Percentiles rank a stretch among this genome's conserved stretches.
phyloP scores from a whole-genome alignment of 2,113 vertebrate species.

The Chionodraco myersi region DNA sequence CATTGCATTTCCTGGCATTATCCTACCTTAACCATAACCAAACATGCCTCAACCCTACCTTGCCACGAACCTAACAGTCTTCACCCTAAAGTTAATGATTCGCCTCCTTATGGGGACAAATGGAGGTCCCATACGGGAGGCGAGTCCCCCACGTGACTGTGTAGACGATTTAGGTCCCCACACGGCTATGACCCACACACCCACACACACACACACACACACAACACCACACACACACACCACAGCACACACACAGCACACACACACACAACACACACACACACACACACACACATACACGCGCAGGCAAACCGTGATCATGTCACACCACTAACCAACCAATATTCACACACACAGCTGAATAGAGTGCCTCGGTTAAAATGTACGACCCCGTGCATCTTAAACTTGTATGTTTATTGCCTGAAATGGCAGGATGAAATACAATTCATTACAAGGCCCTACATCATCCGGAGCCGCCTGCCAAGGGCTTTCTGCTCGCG shows the following conservation, averaged over 20 bases:
- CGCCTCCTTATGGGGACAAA: too few species aligned
- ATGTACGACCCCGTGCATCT: slow-evolving; percentile 71
- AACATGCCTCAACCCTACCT: too few species aligned
- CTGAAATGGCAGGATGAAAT: slow-evolving; percentile 78
- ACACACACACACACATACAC: not conserved
- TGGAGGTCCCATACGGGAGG: too few species aligned
- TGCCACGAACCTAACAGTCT: too few species aligned
- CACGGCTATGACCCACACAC: too few species aligned
- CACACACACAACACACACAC: not conserved
- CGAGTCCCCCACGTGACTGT: too few species aligned
- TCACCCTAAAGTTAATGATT: too few species aligned
- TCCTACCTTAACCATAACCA: too few species aligned
- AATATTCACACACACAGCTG: slow-evolving; percentile 42
- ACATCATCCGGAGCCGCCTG: slow-evolving; percentile 68
- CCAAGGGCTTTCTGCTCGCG: slow-evolving; percentile 64
- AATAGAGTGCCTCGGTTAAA: slow-evolving; percentile 45
- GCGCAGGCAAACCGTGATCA: slow-evolving; percentile 5
- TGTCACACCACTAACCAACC: slow-evolving; percentile 52
- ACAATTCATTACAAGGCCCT: slow-evolving; percentile 78
- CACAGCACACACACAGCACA: too few species aligned
- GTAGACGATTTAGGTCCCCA: too few species aligned
- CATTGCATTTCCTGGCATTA: too few species aligned
- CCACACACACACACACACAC: not conserved
- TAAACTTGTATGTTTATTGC: slow-evolving; percentile 73
- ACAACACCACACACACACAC: not conserved